These are phyloP conservation scores for Tachina grossa DNA, from an alignment of 2,888 invertebrate species.

Conservation along the genomic window DNA sequence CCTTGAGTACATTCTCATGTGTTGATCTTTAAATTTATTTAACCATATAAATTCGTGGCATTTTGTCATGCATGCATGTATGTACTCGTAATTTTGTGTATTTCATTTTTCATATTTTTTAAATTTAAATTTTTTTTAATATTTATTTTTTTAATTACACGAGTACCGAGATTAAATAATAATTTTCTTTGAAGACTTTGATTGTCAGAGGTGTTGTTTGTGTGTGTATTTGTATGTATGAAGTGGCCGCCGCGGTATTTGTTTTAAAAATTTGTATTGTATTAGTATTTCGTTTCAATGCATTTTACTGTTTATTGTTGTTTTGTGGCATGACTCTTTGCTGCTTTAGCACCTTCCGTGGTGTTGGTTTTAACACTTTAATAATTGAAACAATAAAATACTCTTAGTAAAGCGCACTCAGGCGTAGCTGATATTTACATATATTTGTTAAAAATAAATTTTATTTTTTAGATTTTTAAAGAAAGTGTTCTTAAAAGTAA, in stretches of 20 bases:
- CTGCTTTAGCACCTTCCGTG: conserved; percentile 26
- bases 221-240: conserved; percentile 1
- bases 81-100: conserved; percentile 47
- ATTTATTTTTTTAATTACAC: conserved; percentile 61
- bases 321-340: not conserved
- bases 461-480: not conserved
- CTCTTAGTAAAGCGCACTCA: conserved; percentile 10
- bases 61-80: conserved; percentile 53
- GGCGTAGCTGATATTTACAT: not conserved
- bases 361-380: conserved; percentile 43
- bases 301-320: conserved; percentile 24
- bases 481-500: not conserved
- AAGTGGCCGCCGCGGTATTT: conserved; percentile 60
- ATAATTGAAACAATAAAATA: conserved; percentile 58
- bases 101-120: not conserved
- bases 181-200: conserved; percentile 43
- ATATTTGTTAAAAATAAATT: not conserved
- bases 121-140: not conserved
- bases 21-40: conserved; percentile 56
- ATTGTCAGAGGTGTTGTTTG: not conserved
- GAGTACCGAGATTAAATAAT: conserved; percentile 40
- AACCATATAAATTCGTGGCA: conserved; percentile 44
- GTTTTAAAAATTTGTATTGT: conserved; percentile 42
- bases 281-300: conserved; percentile 16
- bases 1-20: not conserved